Conservation (phyloP, 2,113 vertebrate genomes). For the Hypocryptadius cinnamomeus region DNA sequence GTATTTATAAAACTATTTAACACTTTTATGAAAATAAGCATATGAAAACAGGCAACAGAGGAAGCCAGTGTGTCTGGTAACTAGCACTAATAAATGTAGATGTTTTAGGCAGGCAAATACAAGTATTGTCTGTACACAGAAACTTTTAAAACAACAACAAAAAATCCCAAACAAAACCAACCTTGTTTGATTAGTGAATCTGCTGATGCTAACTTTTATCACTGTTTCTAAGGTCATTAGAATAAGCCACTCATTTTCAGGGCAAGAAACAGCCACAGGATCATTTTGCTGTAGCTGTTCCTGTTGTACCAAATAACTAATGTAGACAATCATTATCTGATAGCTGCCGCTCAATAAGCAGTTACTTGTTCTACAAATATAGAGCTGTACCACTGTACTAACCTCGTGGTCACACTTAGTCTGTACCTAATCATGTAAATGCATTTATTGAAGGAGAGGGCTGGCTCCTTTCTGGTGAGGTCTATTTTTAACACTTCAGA, state of each 20-base stretch:
- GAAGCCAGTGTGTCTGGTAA: background rate
- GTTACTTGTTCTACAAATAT: background rate
- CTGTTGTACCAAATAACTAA: conserved; percentile 43
- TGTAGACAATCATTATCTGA: conserved; percentile 41
- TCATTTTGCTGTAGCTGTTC: background rate
- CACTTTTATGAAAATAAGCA: background rate
- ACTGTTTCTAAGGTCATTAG: background rate
- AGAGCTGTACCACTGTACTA: background rate
- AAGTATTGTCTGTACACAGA: background rate
- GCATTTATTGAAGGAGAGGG: background rate
- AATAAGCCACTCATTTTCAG: conserved; percentile 3
- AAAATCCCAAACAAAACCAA: background rate
- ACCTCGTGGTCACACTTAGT: background rate
- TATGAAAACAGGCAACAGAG: background rate
- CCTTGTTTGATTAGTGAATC: background rate
- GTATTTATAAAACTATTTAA: background rate
- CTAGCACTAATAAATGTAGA: background rate
- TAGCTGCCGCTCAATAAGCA: background rate
- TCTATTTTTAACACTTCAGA: conserved; percentile 17
- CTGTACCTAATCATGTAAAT: background rate
- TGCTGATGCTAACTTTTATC: background rate
- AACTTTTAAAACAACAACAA: background rate
- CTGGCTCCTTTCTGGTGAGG: conserved; percentile 28
- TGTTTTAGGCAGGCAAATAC: background rate
- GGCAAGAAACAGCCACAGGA: background rate